phyloP scores from a whole-genome alignment of 2,888 invertebrate species.

The Pyrgus malvae region DNA sequence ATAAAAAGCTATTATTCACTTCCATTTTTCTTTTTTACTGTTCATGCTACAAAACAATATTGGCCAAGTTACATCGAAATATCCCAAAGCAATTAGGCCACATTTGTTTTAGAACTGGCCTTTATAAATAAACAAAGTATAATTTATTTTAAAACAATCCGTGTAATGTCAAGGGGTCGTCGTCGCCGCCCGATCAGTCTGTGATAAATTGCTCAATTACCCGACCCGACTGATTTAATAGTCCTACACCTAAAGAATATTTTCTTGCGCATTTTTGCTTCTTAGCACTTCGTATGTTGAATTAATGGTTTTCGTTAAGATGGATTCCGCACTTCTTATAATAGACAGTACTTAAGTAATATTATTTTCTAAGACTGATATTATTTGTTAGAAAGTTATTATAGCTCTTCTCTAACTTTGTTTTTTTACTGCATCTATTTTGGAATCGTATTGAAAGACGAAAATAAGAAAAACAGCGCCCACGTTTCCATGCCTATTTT shows the following conservation, averaged over 20 bases:
- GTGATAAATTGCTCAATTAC: conserved; percentile 24
- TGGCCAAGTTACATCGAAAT: neutral
- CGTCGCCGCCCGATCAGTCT: neutral
- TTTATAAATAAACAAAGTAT: conserved; percentile 3
- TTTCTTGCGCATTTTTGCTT: neutral
- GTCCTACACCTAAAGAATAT: conserved; percentile 9
- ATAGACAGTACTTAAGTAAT: no score
- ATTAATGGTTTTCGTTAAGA: neutral
- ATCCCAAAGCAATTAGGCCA: neutral
- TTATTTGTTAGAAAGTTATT: no score
- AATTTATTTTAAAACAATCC: conserved; percentile 25
- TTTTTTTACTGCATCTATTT: no score
- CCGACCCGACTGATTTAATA: conserved; percentile 15
- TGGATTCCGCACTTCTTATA: no score
- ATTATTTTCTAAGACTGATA: no score
- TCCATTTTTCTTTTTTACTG: neutral
- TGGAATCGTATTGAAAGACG: no score
- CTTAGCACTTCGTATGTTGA: neutral
- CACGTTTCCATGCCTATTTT: no score
- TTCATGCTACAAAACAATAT: neutral
- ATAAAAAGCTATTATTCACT: neutral
- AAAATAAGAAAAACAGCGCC: no score
- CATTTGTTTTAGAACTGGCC: neutral
- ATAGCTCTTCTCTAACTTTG: no score
- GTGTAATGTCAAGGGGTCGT: conserved; percentile 32